Evolutionary conservation across 2,797 vertebrate genomes (phyloP), one percentile per base, ranked within the genome.

Genomic region (Pygocentrus nattereri): DNA sequence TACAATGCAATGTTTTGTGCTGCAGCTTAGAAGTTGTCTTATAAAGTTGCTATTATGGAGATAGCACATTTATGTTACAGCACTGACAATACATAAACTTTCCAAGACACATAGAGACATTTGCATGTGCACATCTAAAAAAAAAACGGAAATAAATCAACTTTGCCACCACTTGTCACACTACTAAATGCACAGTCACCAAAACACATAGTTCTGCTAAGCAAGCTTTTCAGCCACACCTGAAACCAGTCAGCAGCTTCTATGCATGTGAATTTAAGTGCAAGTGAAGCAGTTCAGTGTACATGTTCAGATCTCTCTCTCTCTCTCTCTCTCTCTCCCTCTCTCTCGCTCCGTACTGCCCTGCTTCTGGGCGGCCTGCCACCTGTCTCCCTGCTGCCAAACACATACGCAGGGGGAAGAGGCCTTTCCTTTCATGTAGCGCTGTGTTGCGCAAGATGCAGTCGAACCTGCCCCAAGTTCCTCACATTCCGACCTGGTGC

Each of bases 331-430:
- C 77, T 56, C 7, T 56, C 19, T 12, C 52, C 69, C 31, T 84
- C 56, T 65, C 58, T 74, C 82, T 85, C 61, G 69, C 61, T 82
- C 27, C 61, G 11, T 12, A 16, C 58, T 61, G 58, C 58, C 58
- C 58, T 30, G 25, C 30, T 61, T 84, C 82, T 77, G 82, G 59
- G 52, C 41, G 61, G 76, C 68, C 58, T 38, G 44, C 54, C 87
- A 88, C 82, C 78, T 87, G 82, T 79, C 88, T 81, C 81, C 62
- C 58, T 85, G 76, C 27, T 41, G 62, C 11, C 76, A 56, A 27
- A 15, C 77, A 25, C 31, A 13, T 4, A 31, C 19, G 25, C 50
- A 54, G 59, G 50, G 69, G 41, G 70, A 71, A 49, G 41, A 31
- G 38, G 25, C 78, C 75, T 74, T 77, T 69, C 78, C 75, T 74